Base-by-base conservation (phyloP, 2,888 invertebrate genomes). In the Tridacna crocea region DNA sequence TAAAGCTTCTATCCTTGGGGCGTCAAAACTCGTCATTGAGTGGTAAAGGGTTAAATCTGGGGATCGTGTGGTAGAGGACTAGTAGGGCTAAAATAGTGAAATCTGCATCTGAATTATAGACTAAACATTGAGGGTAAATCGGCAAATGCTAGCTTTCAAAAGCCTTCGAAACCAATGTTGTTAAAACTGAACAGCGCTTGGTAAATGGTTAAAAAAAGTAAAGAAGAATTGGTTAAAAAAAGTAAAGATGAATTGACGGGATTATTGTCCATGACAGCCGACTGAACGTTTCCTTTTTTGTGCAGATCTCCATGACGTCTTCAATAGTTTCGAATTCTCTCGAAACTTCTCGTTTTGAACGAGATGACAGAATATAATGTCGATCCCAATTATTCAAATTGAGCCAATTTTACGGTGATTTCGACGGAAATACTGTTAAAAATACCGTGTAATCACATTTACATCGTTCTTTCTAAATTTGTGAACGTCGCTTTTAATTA, bases 381-480 rank as follows among this genome's bases (percentile, higher is more conserved):
- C 61, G 22, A 24, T 61, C 24, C 26, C 24, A 61, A 61, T 61
- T 61, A 61, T 61, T 61, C 26, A 61, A 61, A 61, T 61, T 10
- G 8, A 13, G n/a, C n/a, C 61, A 19, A 24, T 61, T 61, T 19
- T 19, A n/a, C 19, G n/a, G 19, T 19, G n/a, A 19, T 58, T 61
- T 61, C 22, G n/a, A n/a, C 24, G 24, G 26, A 61, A 61, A 61
- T 22, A 61, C n/a, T 22, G 24, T 19, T 61, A 24, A 19, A 61
- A 61, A 61, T 24, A 24, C 22, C 26, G 1, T 24, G 15, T 61
- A 61, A 61, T 61, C 13, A 24, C n/a, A 61, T 61, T 61, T 22
- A 13, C 22, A n/a, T 61, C 61, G 1, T 22, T 13, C 61, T 24
- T 61, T 61, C 61, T 13, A 12, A 61, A 61, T n/a, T 61, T 61